Conservation (phyloP, 2,113 vertebrate species). For the Arizona elegans region DNA sequence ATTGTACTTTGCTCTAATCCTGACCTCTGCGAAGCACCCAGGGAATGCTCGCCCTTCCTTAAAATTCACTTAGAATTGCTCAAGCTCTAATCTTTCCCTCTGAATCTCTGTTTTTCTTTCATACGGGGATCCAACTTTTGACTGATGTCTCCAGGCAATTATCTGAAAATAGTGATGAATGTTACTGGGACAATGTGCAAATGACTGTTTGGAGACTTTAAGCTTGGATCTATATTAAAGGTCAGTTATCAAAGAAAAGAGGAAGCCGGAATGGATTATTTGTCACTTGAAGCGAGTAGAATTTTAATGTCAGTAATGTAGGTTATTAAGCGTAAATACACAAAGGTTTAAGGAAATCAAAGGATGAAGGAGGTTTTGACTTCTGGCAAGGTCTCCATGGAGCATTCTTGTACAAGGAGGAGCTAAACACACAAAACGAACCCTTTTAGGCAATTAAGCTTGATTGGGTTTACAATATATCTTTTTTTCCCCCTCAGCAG, state of each 20-base stretch:
- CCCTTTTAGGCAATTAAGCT: constrained; percentile 55
- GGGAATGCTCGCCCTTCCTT: not conserved
- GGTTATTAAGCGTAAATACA: constrained; percentile 60
- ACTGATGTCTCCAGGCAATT: constrained; percentile 9
- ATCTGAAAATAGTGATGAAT: constrained; percentile 34
- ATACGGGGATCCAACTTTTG: constrained; percentile 21
- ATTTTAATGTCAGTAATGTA: constrained; percentile 43
- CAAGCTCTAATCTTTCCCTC: constrained; percentile 1
- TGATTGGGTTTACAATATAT: constrained; percentile 48
- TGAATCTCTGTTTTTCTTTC: constrained; percentile 32
- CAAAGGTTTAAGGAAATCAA: constrained; percentile 47
- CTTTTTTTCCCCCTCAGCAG: constrained; percentile 31
- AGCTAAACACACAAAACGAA: constrained; percentile 35
- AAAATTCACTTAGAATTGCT: constrained; percentile 2
- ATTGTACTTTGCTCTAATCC: not conserved
- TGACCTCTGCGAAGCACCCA: not conserved
- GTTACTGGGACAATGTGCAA: constrained; percentile 25
- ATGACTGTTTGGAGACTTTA: constrained; percentile 30
- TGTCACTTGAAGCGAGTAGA: constrained; percentile 33
- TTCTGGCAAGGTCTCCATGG: constrained; percentile 37
- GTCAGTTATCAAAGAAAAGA: constrained; percentile 44
- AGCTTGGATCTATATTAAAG: constrained; percentile 28
- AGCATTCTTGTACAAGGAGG: constrained; percentile 25
- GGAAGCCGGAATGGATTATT: constrained; percentile 14
- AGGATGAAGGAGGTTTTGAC: constrained; percentile 44